Base-by-base conservation (phyloP, 2,797 vertebrate species). In the Pitangus sulphuratus region DNA sequence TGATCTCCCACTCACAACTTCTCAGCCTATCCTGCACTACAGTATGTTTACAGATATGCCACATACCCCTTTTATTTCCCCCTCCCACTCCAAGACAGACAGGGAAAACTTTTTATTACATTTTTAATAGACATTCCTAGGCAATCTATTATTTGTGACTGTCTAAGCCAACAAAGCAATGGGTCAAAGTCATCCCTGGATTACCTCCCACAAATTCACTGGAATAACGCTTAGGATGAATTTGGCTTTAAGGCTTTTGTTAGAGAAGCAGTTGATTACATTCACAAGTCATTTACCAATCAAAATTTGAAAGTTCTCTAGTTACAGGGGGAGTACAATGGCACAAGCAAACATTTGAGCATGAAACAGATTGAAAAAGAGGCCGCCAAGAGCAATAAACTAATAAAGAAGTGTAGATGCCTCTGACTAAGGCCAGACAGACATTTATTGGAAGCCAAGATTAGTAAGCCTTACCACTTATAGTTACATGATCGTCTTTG, bases 391-490 rank as follows among this genome's bases (percentile, higher is more conserved):
- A 90, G 48, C 60, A 87, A 95, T 88, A 90, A 95, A 92, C 61
- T 44, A 51, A 18, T 25, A 94, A 30, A 62, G 70, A 84, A 88
- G 74, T 3, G 1, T 28, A 68, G 35, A 93, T 94, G 86, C 65
- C 70, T 48, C 87, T 71, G 28, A 17, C 16, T 75, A 54, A 57
- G 72, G 48, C 76, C 57, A 93, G 65, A 50, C 74, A 90, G 68
- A 87, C 72, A 39, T 25, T 77, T 64, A 89, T 37, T 82, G 62
- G n/a, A 61, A 13, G 79, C 74, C 45, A 91, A 93, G 92, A 85
- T 84, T 84, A 92, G 86, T 70, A 80, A 94, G 24, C n/a, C 97
- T 98, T 97, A 99, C 99, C 99, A 72, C 97, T 98, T 60, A 99
- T 54, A 39, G 97, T 98, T 84, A 98, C 93, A 37, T 93, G 95